Base-by-base conservation (phyloP, 2,113 vertebrate species). In the Atractosteus spatula region DNA sequence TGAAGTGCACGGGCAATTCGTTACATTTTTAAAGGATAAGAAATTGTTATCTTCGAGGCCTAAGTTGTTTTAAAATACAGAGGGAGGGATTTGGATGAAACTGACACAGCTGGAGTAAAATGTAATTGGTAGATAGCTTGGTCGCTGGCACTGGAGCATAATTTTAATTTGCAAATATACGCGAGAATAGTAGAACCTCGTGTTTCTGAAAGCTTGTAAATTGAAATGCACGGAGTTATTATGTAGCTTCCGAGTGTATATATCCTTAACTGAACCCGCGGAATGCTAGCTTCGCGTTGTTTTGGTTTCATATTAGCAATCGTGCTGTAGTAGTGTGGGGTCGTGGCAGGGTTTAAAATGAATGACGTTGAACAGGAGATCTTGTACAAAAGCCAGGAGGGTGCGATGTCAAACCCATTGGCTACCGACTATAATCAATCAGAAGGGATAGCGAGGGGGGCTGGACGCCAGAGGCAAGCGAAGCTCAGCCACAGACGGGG, bases 381-480 rank as follows among this genome's bases (percentile, higher is more conserved):
- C 69, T 65, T 73, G 79, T 91, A 85, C 87, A 87, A 82, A 68
- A 83, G 84, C 84, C 80, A 78, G 80, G 83, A 83, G 83, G 86
- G 81, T 83, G 83, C 69, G 67, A 78, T 82, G 89, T 89, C 85
- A 87, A 84, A 86, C 83, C 87, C 84, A 83, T 87, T 86, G 90
- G 88, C 78, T 83, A 83, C 85, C 84, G 71, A 65, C 73, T 77
- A 80, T 87, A 87, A 80, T 89, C 86, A 86, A 87, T 92, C 87
- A 89, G 79, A 69, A 10, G 83, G 79, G 82, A 66, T 76, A 85
- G 83, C 80, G 80, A 86, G 79, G 66, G 76, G 79, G 81, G 74
- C 84, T 78, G 78, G 79, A 80, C 78, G 66, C 63, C 76, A 76
- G 79, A 71, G 80, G 79, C 67, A 67, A 70, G 66, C 76, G 68